A percentile compares a stretch with the other conserved stretches of the same genome.
Evolutionary conservation across 2,888 invertebrate species (phyloP).

Genomic region (Cephonodes hylas): DNA sequence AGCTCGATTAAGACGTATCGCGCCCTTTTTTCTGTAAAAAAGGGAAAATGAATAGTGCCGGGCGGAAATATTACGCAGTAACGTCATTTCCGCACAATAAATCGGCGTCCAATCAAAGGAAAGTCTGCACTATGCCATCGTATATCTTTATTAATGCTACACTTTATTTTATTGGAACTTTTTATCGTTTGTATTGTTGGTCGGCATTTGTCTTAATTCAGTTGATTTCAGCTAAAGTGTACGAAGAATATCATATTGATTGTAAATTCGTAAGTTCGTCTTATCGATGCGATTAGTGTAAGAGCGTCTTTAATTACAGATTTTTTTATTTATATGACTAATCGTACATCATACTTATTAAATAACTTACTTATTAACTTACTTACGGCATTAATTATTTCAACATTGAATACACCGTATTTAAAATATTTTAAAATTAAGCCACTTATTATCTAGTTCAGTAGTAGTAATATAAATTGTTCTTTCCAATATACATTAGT

Average conservation of each 20-base stretch:
- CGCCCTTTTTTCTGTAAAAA: constrained; percentile 79
- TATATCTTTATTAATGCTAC: constrained; percentile 78
- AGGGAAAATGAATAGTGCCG: constrained; percentile 76
- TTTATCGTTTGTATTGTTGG: constrained; percentile 70
- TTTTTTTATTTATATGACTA: no score
- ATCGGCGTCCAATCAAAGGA: constrained; percentile 80
- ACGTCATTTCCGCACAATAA: constrained; percentile 81
- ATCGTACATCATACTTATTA: no score
- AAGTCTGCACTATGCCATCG: constrained; percentile 59
- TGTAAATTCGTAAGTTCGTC: neutral
- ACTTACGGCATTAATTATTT: no score
- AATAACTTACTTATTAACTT: no score
- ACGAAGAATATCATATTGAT: neutral
- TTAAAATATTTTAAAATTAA: no score
- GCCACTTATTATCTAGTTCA: no score
- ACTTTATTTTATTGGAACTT: constrained; percentile 76
- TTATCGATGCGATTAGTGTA: neutral
- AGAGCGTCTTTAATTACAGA: no score
- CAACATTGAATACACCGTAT: no score
- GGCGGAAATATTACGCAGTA: constrained; percentile 80
- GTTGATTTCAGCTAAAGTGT: constrained; percentile 15
- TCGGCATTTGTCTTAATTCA: constrained; percentile 67
- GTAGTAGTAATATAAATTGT: neutral
- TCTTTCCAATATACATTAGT: neutral
- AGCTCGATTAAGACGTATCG: constrained; percentile 76